Percentiles rank a stretch among this genome's conserved stretches.
Conservation (phyloP, 2,113 vertebrate genomes). For the Sorex fumeus region DNA sequence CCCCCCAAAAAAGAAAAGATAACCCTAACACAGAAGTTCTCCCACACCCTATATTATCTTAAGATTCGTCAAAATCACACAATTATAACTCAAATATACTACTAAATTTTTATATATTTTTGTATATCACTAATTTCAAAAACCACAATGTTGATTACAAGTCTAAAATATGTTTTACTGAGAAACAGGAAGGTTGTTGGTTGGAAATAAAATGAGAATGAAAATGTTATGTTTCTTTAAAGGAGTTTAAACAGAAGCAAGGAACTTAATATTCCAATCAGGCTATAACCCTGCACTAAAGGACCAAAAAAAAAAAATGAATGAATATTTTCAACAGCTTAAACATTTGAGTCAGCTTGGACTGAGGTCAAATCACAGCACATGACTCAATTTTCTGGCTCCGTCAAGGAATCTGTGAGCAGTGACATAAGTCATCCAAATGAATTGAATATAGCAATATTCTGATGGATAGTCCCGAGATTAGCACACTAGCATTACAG, state of each 20-base stretch:
- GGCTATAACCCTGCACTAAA: not conserved
- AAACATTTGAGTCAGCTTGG: not conserved
- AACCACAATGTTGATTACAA: not conserved
- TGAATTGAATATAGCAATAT: not conserved
- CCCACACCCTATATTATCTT: not conserved
- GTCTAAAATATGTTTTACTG: constrained; percentile 28
- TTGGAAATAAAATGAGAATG: not conserved
- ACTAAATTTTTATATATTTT: not conserved
- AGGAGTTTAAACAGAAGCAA: not conserved
- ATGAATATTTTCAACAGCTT: not conserved
- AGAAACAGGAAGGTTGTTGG: not conserved
- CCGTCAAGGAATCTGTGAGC: not conserved
- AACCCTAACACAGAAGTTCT: not conserved
- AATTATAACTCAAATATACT: not conserved
- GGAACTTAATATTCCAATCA: not conserved
- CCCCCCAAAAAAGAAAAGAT: constrained; percentile 11
- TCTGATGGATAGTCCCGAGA: not conserved
- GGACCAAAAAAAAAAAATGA: not conserved
- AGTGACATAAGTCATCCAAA: not conserved
- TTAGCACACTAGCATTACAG: not conserved
- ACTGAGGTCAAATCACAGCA: not conserved
- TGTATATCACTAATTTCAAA: not conserved
- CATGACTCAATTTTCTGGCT: not conserved
- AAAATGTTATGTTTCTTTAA: not conserved
- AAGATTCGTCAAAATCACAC: not conserved